These are phyloP conservation scores for Pipa parva DNA, from an alignment of 2,113 vertebrate genomes.

Conservation along the genomic window DNA sequence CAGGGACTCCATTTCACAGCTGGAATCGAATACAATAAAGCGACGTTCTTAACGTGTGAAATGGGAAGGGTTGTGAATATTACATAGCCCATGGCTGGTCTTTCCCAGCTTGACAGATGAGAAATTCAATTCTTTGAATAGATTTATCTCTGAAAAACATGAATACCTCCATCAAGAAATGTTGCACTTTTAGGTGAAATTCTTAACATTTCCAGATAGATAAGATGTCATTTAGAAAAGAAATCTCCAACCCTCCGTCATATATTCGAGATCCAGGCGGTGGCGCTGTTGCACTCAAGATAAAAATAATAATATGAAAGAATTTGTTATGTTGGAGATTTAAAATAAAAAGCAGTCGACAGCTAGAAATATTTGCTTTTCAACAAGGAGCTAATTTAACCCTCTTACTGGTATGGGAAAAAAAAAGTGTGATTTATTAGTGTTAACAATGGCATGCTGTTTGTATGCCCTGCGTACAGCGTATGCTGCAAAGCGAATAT, in stretches of 20 bases:
- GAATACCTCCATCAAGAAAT: conserved; percentile 21
- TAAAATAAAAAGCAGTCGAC: not conserved
- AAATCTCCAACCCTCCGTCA: conserved; percentile 3
- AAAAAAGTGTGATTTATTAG: not conserved
- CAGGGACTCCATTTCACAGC: conserved; percentile 14
- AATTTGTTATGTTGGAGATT: too few relatives aligned
- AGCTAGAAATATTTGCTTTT: not conserved
- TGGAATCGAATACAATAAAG: conserved; percentile 5
- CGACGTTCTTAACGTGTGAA: not conserved
- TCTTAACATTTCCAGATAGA: conserved; percentile 23
- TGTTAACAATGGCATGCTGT: too few relatives aligned
- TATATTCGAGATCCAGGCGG: not conserved
- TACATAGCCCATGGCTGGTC: not conserved
- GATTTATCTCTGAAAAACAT: conserved; percentile 36
- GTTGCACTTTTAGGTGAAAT: conserved; percentile 21
- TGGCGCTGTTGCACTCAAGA: conserved; percentile 16
- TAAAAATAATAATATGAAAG: not conserved
- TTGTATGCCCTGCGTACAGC: too few relatives aligned
- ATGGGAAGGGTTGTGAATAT: not conserved
- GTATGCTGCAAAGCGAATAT: too few relatives aligned
- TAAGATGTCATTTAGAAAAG: conserved; percentile 32
- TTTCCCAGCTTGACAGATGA: conserved; percentile 6
- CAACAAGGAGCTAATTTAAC: not conserved
- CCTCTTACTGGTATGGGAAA: not conserved
- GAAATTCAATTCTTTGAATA: conserved; percentile 27